Evolutionary conservation across 2,888 invertebrate genomes (phyloP).

Genomic region (Cheilosia vulpina): DNA sequence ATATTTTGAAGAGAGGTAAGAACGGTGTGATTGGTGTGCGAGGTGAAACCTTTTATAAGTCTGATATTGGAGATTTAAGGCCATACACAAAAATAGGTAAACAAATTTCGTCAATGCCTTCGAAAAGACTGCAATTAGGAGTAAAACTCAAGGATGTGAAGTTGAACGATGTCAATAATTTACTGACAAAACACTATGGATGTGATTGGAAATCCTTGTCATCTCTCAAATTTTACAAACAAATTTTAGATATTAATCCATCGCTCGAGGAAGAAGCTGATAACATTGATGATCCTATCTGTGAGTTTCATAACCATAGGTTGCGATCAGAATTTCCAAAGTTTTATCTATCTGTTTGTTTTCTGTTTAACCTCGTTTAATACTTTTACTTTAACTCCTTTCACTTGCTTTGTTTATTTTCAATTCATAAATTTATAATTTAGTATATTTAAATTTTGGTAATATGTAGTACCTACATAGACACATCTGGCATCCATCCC

Average conservation of each 20-base stretch:
- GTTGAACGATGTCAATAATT: not conserved
- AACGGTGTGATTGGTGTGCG: slow-evolving; percentile 1
- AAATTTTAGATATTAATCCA: not conserved
- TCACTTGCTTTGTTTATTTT: too few species aligned
- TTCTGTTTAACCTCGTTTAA: too few species aligned
- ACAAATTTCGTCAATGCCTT: not conserved
- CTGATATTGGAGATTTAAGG: slow-evolving; percentile 26
- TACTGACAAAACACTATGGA: not conserved
- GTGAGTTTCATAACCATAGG: not conserved
- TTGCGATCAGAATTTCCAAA: too few species aligned
- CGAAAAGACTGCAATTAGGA: not conserved
- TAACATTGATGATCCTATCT: not conserved
- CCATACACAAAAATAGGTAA: too few species aligned
- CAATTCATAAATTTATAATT: too few species aligned
- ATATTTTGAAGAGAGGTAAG: slow-evolving; percentile 17
- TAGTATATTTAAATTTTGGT: too few species aligned
- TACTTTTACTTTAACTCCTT: too few species aligned
- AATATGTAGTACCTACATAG: too few species aligned
- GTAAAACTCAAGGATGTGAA: not conserved
- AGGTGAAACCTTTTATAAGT: slow-evolving; percentile 16
- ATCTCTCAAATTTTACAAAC: too few species aligned
- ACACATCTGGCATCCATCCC: too few species aligned
- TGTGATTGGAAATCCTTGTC: not conserved
- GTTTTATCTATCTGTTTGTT: too few species aligned
- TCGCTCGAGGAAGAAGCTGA: not conserved